Percentiles rank a stretch among this genome's conserved stretches.
Conservation (phyloP, 1,140 invertebrate species). For the Drosophila nannoptera region DNA sequence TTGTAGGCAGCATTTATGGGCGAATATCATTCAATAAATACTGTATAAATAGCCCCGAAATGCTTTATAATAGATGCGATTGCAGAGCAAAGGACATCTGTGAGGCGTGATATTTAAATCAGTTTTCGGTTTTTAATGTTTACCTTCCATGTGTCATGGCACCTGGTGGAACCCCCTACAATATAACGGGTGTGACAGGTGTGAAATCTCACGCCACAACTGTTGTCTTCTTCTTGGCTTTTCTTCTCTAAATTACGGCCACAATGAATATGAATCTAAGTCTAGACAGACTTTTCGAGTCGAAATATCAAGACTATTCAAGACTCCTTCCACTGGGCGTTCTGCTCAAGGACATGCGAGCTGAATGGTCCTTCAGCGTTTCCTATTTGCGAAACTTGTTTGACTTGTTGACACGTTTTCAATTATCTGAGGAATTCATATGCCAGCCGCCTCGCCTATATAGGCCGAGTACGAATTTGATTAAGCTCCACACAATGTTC, state of each 20-base stretch:
- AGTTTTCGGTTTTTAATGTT: constrained; percentile 1
- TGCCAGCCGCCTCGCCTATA: constrained; percentile 8
- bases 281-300: too few species aligned
- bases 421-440: constrained; percentile 65
- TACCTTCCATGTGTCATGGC: neutral
- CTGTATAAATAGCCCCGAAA: too few species aligned
- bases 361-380: constrained; percentile 21
- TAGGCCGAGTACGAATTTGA: constrained; percentile 44
- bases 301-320: too few species aligned
- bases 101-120: too few species aligned
- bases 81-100: too few species aligned
- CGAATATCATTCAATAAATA: too few species aligned
- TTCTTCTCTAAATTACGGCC: too few species aligned
- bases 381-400: constrained; percentile 43
- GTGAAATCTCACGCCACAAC: too few species aligned
- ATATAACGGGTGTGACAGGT: too few species aligned
- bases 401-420: constrained; percentile 72
- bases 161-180: neutral
- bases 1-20: neutral
- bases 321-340: constrained; percentile 20
- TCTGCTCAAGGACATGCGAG: constrained; percentile 33
- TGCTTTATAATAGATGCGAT: too few species aligned
- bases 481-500: constrained; percentile 44
- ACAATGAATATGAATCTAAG: too few species aligned
- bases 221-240: too few species aligned